Evolutionary conservation across 1,140 invertebrate species (phyloP).

Genomic region (Drosophila pachea): DNA sequence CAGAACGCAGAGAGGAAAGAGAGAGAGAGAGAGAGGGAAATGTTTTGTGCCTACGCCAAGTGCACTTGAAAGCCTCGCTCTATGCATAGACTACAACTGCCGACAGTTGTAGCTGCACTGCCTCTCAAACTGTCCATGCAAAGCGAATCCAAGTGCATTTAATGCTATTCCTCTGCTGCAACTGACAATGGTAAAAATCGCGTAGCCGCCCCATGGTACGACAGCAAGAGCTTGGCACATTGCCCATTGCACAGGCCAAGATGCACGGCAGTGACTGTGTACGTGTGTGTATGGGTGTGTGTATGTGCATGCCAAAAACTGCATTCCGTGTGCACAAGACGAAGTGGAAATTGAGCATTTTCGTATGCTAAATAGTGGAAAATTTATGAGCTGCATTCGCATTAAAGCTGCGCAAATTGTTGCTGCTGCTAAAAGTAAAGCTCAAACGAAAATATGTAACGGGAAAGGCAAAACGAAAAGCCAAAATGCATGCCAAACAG

Average conservation of each 20-base stretch:
- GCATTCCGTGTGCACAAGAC: conserved; percentile 47
- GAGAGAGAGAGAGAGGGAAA: background rate
- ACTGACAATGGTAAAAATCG: conserved; percentile 25
- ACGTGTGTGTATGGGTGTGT: background rate
- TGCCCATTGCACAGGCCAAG: conserved; percentile 36
- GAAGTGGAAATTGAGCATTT: conserved; percentile 38
- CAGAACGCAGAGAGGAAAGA: too few relatives aligned
- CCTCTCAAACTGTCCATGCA: conserved; percentile 38
- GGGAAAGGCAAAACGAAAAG: background rate
- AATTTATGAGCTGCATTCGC: conserved; percentile 59
- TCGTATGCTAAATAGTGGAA: conserved; percentile 61
- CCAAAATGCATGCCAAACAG: conserved; percentile 33
- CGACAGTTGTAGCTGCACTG: conserved; percentile 24
- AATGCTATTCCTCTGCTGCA: conserved; percentile 36
- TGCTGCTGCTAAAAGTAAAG: conserved; percentile 31
- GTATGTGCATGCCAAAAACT: conserved; percentile 21
- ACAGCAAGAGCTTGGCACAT: conserved; percentile 31
- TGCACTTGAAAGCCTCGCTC: conserved; percentile 40
- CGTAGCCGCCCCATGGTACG: conserved; percentile 24
- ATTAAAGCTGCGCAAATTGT: conserved; percentile 26
- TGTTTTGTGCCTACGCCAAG: conserved; percentile 22
- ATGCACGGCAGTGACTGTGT: conserved; percentile 22
- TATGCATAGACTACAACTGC: background rate
- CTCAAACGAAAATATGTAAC: conserved; percentile 1
- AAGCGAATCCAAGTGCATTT: conserved; percentile 39